phyloP scores from a whole-genome alignment of 2,888 invertebrate species.

The Myopa testacea region DNA sequence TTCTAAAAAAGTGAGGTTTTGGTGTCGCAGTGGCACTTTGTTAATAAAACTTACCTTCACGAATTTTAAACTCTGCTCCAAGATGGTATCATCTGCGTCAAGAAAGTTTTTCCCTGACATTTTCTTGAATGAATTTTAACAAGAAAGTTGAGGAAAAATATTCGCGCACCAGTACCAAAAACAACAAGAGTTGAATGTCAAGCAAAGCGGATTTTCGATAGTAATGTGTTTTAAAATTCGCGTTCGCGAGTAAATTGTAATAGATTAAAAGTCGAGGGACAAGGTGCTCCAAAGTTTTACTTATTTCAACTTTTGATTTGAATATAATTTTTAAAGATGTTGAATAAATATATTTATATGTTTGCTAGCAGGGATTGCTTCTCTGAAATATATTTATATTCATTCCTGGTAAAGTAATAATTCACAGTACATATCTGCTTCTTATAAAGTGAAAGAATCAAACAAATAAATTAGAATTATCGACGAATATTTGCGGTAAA shows the following conservation, averaged over 20 bases:
- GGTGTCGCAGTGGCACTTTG: not conserved
- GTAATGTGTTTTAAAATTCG: not conserved
- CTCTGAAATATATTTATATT: too few species aligned
- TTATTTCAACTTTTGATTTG: not conserved
- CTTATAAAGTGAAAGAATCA: too few species aligned
- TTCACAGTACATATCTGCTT: too few species aligned
- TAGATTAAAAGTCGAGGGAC: not conserved
- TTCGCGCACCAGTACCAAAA: not conserved
- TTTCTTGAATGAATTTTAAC: constrained; percentile 21
- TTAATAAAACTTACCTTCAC: constrained; percentile 62
- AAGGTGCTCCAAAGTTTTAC: not conserved
- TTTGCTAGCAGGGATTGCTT: too few species aligned
- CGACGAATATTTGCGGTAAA: too few species aligned
- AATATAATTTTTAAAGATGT: not conserved
- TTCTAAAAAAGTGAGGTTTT: constrained; percentile 65
- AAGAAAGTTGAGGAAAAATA: not conserved
- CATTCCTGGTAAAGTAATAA: too few species aligned
- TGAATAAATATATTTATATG: too few species aligned
- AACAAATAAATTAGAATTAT: too few species aligned
- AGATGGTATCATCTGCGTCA: constrained; percentile 74
- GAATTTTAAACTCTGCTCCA: constrained; percentile 71
- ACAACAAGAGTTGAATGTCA: not conserved
- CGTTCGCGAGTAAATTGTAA: constrained; percentile 32
- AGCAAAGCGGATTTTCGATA: not conserved
- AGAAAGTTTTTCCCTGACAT: constrained; percentile 68